Evolutionary conservation across 1,140 invertebrate genomes (phyloP).

Genomic region (Heliconius melpomene): DNA sequence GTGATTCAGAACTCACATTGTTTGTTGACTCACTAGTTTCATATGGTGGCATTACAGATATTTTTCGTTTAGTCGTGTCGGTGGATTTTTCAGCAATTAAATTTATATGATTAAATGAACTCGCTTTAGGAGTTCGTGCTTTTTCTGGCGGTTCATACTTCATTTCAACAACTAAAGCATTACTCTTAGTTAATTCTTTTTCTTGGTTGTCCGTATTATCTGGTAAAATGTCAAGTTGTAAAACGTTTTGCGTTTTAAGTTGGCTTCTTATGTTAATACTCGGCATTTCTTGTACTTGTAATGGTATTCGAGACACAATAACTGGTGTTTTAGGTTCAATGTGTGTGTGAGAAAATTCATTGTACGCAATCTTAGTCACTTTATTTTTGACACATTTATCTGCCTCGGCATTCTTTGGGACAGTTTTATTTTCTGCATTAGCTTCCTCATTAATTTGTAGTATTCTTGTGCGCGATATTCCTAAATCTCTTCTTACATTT

Average conservation of each 20-base stretch:
- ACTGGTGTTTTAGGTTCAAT: constrained; percentile 43
- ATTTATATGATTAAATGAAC: constrained; percentile 28
- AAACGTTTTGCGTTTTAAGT: constrained; percentile 75
- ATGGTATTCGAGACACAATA: constrained; percentile 38
- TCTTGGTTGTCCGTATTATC: constrained; percentile 37
- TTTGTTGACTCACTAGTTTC: constrained; percentile 65
- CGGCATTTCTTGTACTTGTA: constrained; percentile 73
- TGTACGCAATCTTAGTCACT: constrained; percentile 51
- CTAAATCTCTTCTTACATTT: constrained; percentile 52
- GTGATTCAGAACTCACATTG: constrained; percentile 49
- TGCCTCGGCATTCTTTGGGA: constrained; percentile 1
- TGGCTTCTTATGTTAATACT: constrained; percentile 76
- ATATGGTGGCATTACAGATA: constrained; percentile 62
- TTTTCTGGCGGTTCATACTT: constrained; percentile 48
- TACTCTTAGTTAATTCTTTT: constrained; percentile 45
- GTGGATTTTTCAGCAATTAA: constrained; percentile 14
- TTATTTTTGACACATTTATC: neutral
- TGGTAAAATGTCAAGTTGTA: constrained; percentile 74
- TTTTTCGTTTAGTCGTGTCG: constrained; percentile 50
- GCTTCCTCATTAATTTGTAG: constrained; percentile 52
- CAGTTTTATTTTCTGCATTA: constrained; percentile 8
- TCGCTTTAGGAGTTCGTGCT: constrained; percentile 12
- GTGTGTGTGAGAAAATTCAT: constrained; percentile 62
- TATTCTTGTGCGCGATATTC: constrained; percentile 55
- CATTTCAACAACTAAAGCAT: constrained; percentile 63